Conservation (phyloP, 2,797 vertebrate species). For the Tamandua tetradactyla region DNA sequence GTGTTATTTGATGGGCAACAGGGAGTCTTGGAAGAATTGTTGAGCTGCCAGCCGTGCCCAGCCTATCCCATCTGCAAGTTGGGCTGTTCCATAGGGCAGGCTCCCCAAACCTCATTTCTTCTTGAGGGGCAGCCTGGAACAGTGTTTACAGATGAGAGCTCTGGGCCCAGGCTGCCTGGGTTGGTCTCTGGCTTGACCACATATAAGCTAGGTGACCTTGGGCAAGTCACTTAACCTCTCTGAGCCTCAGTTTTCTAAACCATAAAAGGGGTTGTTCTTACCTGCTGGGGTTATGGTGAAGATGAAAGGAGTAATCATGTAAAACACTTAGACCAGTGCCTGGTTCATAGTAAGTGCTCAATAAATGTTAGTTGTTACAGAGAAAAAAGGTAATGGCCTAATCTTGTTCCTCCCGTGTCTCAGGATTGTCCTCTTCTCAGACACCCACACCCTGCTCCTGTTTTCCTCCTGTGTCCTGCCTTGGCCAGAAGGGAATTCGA, state of each 20-base stretch:
- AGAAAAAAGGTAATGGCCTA: background rate
- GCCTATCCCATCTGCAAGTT: background rate
- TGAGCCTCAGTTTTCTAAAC: background rate
- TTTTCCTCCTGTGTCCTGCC: background rate
- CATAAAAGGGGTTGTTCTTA: background rate
- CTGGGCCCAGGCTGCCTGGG: background rate
- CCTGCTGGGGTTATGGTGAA: background rate
- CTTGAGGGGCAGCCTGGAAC: background rate
- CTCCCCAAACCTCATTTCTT: constrained; percentile 15
- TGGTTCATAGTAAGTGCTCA: background rate
- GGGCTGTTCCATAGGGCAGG: background rate
- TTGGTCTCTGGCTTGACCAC: background rate
- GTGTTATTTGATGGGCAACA: background rate
- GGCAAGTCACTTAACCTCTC: background rate
- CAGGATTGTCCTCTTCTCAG: background rate
- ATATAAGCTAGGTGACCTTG: constrained; percentile 17
- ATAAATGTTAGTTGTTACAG: background rate
- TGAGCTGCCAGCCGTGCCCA: background rate
- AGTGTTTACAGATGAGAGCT: constrained; percentile 6
- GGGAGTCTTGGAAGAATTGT: background rate
- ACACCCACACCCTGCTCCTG: background rate
- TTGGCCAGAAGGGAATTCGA: background rate
- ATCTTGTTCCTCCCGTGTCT: background rate
- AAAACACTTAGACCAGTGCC: background rate
- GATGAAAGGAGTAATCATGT: background rate